Conservation (phyloP, 2,888 invertebrate species). For the Dioctria rufipes region DNA sequence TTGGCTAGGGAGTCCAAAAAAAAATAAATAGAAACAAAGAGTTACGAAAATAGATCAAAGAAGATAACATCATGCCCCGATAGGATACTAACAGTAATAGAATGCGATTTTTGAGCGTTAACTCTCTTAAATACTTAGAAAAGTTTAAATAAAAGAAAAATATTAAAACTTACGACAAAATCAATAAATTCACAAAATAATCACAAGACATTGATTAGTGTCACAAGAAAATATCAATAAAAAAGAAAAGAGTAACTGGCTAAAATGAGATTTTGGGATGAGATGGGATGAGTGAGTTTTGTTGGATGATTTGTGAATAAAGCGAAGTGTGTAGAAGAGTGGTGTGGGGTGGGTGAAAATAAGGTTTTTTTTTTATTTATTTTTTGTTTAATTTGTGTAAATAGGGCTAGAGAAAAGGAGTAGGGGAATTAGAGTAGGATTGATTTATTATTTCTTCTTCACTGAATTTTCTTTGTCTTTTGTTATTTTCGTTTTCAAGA, state of each 20-base stretch:
- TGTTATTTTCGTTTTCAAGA: slow-evolving; percentile 88
- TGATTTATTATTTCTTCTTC: slow-evolving; percentile 58
- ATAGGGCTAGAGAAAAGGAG: slow-evolving; percentile 4
- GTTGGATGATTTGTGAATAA: slow-evolving; percentile 10
- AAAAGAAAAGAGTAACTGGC: slow-evolving; percentile 15
- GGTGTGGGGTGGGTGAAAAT: too few species aligned
- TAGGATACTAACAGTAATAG: slow-evolving; percentile 14
- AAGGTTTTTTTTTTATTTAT: too few species aligned
- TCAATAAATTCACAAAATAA: slow-evolving; percentile 43
- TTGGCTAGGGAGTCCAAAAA: background rate
- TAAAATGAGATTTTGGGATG: slow-evolving; percentile 42
- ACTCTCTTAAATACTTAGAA: slow-evolving; percentile 32
- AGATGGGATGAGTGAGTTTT: background rate
- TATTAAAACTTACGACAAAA: slow-evolving; percentile 27
- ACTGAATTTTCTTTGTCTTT: slow-evolving; percentile 70
- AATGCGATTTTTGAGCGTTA: slow-evolving; percentile 26
- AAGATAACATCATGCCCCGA: slow-evolving; percentile 20
- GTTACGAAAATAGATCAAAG: background rate
- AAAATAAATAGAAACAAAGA: background rate
- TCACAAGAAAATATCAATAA: slow-evolving; percentile 24
- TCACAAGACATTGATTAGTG: slow-evolving; percentile 40
- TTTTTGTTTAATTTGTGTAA: background rate
- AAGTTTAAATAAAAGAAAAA: slow-evolving; percentile 20
- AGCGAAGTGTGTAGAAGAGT: too few species aligned
- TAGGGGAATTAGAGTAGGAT: background rate